A percentile compares a stretch with the other conserved stretches of the same genome.
These are phyloP conservation scores for Xenus cinereus DNA, from an alignment of 2,113 vertebrate genomes.

Conservation along the genomic window DNA sequence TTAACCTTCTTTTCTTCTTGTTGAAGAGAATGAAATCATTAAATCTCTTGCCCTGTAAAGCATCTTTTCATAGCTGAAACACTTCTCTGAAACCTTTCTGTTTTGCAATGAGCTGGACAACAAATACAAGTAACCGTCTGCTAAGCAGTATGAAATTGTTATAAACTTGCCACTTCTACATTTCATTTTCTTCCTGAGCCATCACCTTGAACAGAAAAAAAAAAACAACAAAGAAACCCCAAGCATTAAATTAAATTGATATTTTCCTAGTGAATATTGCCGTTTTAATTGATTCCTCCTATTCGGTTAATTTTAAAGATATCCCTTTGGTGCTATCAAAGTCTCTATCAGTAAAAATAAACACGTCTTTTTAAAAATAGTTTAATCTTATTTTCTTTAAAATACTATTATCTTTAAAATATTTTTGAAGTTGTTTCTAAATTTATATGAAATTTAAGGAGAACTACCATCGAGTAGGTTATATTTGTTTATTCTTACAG, in stretches of 20 bases:
- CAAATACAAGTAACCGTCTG: neutral
- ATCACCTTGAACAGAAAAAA: neutral
- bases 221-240: rapidly evolving
- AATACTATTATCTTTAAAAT: neutral
- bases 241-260: neutral
- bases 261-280: neutral
- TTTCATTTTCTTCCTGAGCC: neutral
- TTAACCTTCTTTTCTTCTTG: neutral
- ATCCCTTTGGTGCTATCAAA: rapidly evolving
- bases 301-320: neutral
- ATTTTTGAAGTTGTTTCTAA: neutral
- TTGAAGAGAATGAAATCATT: neutral
- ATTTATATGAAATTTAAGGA: neutral
- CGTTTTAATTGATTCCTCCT: neutral
- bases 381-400: neutral
- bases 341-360: neutral
- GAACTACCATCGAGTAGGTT: neutral
- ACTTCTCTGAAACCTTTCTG: neutral
- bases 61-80: neutral
- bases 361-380: rapidly evolving
- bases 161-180: neutral
- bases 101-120: neutral
- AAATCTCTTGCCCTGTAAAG: neutral
- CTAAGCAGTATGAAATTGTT: neutral
- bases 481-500: neutral